phyloP scores from a whole-genome alignment of 2,113 vertebrate species.

The Sorex fumeus region DNA sequence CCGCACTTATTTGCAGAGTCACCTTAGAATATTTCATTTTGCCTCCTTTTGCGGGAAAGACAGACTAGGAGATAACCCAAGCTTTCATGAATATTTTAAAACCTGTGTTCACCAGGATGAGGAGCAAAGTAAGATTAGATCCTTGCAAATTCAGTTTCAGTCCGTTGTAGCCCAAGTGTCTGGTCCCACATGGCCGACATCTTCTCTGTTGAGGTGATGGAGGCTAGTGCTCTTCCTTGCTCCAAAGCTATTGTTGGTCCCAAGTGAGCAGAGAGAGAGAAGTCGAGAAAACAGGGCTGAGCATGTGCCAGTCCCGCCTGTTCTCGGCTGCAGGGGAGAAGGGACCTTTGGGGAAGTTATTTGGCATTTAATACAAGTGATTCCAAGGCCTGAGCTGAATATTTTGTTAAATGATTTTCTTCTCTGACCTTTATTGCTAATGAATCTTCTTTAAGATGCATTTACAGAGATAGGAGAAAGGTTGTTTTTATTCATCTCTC shows the following conservation, averaged over 20 bases:
- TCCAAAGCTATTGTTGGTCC: constrained; percentile 33
- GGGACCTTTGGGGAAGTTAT: constrained; percentile 85
- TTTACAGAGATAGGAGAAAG: constrained; percentile 84
- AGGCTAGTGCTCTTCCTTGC: constrained; percentile 25
- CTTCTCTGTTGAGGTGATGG: constrained; percentile 44
- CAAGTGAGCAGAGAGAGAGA: constrained; percentile 66
- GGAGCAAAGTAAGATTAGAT: constrained; percentile 53
- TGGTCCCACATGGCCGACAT: constrained; percentile 44
- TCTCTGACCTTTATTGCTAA: constrained; percentile 88
- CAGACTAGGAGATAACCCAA: constrained; percentile 45
- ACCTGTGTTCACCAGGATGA: neutral
- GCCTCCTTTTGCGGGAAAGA: neutral
- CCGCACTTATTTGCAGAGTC: constrained; percentile 72
- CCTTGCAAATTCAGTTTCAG: constrained; percentile 63
- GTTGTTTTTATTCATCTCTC: constrained; percentile 86
- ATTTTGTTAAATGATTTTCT: constrained; percentile 84
- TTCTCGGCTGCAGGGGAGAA: constrained; percentile 66
- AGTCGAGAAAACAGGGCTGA: constrained; percentile 61
- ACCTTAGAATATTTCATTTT: constrained; percentile 39
- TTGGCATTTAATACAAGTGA: constrained; percentile 86
- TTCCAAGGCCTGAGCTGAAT: constrained; percentile 75
- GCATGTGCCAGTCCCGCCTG: constrained; percentile 61
- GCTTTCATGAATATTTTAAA: constrained; percentile 71
- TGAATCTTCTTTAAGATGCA: constrained; percentile 85
- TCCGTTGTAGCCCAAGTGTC: constrained; percentile 41